A percentile compares a stretch with the other conserved stretches of the same genome.
Conservation (phyloP, 2,888 invertebrate species). For the Corbicula japonica region DNA sequence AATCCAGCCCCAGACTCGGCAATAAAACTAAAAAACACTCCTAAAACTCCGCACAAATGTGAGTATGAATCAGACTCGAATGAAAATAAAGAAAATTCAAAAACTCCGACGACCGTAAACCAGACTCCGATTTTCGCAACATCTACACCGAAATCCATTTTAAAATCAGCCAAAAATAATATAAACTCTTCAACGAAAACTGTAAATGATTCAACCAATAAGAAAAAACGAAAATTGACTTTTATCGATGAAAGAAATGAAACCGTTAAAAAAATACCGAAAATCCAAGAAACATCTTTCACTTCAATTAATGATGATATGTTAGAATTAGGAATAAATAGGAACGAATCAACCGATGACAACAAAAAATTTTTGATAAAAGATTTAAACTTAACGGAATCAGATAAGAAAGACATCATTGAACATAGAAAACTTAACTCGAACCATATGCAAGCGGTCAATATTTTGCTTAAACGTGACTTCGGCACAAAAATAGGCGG, state of each 20-base stretch:
- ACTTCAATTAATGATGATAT: background rate
- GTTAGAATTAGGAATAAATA: background rate
- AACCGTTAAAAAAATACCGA: background rate
- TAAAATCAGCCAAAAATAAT: no score
- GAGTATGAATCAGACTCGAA: no score
- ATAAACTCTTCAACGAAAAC: no score
- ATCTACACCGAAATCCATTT: slow-evolving; percentile 3
- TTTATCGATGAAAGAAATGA: background rate
- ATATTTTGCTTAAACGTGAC: slow-evolving; percentile 9
- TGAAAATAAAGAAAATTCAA: no score
- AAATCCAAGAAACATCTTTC: background rate
- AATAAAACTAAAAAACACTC: no score
- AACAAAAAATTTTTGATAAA: background rate
- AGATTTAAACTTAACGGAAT: background rate
- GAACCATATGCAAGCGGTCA: slow-evolving; percentile 35
- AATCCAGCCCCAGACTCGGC: no score
- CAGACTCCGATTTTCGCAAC: no score
- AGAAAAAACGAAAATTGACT: background rate
- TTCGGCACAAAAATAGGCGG: background rate
- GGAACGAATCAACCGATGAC: background rate
- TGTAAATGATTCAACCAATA: background rate
- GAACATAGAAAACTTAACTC: slow-evolving; percentile 19
- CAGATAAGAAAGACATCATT: background rate
- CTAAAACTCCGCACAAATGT: no score
- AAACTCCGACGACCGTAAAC: no score